Conservation (phyloP, 2,113 vertebrate species). For the Gavialis gangeticus region DNA sequence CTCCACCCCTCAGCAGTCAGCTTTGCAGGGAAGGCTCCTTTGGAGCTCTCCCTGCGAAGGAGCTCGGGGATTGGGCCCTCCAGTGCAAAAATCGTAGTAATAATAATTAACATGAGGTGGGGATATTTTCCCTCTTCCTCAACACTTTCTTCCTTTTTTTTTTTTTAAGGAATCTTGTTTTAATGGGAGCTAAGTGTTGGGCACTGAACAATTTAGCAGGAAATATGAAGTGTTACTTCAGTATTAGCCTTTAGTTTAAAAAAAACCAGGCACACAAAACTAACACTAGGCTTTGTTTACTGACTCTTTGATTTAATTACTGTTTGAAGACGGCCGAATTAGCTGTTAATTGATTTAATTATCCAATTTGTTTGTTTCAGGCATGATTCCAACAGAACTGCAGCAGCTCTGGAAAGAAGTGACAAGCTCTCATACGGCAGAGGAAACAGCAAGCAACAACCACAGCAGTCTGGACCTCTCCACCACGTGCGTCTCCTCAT, state of each 20-base stretch:
- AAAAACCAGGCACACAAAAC: slow-evolving; percentile 31
- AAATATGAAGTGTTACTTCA: not conserved
- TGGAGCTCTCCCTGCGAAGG: rapidly evolving
- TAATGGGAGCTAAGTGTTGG: not conserved
- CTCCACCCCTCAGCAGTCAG: not conserved
- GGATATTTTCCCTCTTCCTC: not conserved
- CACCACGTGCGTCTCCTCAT: slow-evolving; percentile 86
- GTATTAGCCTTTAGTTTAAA: slow-evolving; percentile 43
- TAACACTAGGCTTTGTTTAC: slow-evolving; percentile 96
- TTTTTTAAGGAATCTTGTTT: rapidly evolving
- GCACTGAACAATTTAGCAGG: not conserved
- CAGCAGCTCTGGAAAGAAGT: slow-evolving; percentile 99
- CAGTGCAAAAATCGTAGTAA: not conserved
- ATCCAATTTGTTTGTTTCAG: slow-evolving; percentile 99
- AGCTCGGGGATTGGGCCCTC: not conserved
- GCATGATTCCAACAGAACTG: slow-evolving; percentile 99
- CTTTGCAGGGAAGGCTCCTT: not conserved
- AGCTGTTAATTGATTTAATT: slow-evolving; percentile 99
- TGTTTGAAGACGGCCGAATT: slow-evolving; percentile 93
- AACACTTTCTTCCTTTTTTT: too few relatives aligned
- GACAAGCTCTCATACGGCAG: slow-evolving; percentile 88
- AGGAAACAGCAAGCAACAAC: slow-evolving; percentile 89
- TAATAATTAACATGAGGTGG: rapidly evolving
- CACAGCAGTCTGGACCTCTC: slow-evolving; percentile 95
- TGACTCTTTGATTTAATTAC: slow-evolving; percentile 97